Percentiles rank a stretch among this genome's conserved stretches.
Evolutionary conservation across 2,888 invertebrate genomes (phyloP).

Genomic region (Timandra comae): DNA sequence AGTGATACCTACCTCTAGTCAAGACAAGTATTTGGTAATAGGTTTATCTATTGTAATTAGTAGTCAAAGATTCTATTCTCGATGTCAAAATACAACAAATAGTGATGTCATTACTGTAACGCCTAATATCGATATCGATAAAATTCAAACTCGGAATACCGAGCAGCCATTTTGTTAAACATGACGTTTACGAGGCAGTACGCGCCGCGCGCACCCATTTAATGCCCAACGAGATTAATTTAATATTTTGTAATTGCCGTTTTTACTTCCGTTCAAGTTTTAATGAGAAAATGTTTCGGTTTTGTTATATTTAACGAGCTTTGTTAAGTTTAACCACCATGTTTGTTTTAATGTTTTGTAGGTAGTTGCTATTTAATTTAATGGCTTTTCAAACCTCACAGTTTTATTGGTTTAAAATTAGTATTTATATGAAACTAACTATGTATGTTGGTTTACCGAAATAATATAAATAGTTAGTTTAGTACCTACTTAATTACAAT

Average conservation of each 20-base stretch:
- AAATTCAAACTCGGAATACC: conserved; percentile 10
- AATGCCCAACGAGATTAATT: conserved; percentile 43
- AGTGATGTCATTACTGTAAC: background rate
- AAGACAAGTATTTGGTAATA: too few relatives aligned
- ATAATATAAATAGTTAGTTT: too few relatives aligned
- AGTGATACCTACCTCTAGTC: too few relatives aligned
- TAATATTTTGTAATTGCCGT: conserved; percentile 55
- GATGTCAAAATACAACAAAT: background rate
- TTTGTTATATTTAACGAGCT: conserved; percentile 30
- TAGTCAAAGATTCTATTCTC: too few relatives aligned
- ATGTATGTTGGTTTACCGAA: too few relatives aligned
- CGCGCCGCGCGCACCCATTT: too few relatives aligned
- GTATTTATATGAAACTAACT: too few relatives aligned
- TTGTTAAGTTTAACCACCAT: conserved; percentile 9
- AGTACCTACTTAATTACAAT: too few relatives aligned
- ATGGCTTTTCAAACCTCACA: too few relatives aligned
- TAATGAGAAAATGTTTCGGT: conserved; percentile 44
- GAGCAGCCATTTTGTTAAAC: conserved; percentile 44
- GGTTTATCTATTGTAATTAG: too few relatives aligned
- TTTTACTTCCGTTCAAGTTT: conserved; percentile 44
- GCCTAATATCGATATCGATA: conserved; percentile 30
- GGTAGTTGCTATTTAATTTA: conserved; percentile 22
- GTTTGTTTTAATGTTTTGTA: conserved; percentile 10
- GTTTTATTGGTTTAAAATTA: too few relatives aligned
- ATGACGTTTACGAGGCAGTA: conserved; percentile 43